Evolutionary conservation across 1,140 invertebrate genomes (phyloP), one percentile per base, ranked within the genome.

Genomic region (Apis cerana): DNA sequence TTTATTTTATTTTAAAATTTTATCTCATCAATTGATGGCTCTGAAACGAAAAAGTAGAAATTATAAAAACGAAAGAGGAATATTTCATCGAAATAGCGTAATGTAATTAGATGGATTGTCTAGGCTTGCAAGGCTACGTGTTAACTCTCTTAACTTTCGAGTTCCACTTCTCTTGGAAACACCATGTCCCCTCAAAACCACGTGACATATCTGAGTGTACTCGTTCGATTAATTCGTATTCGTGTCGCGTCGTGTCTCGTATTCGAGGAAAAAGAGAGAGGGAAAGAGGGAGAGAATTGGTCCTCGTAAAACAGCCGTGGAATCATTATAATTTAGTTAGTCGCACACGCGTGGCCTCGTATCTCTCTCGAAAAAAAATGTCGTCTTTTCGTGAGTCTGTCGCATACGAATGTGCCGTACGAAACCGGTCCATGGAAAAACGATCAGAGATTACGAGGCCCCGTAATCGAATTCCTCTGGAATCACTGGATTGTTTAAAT

Each of bases 271-370:
- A n/a, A n/a, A n/a, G n/a, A 58, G 23, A 27, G 10, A 9, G 4
- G 21, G 23, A 10, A 1, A 43, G 9, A 69, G 88, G 9, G 27
- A 65, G 79, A 59, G 75, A 81, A 88, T 90, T 84, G 86, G 82
- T 74, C 43, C 77, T 68, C 43, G 62, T 71, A 82, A 82, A 88
- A 69, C 62, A 71, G 15, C 76, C 56, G 62, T 67, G 75, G 70
- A 68, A 84, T 83, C 81, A 87, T 90, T 90, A 85, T 88, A 88
- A 89, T 88, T 89, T 88, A 69, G 87, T 85, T 83, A 70, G 78
- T 75, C 58, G 56, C 50, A 56, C 69, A 64, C 80, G 56, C 78
- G 54, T 33, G 76, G 50, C 64, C 65, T 59, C 59, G 62, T 64
- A 54, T 68, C 43, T 56, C 2, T 11, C 81, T 12, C 8, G 27